A percentile compares a stretch with the other conserved stretches of the same genome.
Evolutionary conservation across 2,888 invertebrate genomes (phyloP).

Genomic region (Noctuana brunneofusca): DNA sequence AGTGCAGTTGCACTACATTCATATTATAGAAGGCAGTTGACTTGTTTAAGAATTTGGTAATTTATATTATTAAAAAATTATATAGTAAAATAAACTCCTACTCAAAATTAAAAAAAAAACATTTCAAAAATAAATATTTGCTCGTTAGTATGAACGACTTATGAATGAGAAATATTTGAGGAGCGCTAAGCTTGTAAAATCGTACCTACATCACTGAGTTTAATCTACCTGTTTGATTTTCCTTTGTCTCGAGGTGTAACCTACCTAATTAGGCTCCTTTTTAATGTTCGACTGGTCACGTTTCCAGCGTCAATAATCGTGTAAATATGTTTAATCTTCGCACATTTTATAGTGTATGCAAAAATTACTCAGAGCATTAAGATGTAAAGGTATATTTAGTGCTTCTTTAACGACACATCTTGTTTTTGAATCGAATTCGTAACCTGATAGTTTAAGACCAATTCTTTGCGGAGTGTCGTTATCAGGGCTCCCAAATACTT

Average conservation of each 20-base stretch:
- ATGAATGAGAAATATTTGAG: constrained; percentile 9
- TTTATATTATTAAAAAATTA: too few relatives aligned
- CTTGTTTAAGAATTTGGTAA: too few relatives aligned
- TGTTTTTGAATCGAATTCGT: constrained; percentile 36
- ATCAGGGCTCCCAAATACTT: constrained; percentile 42
- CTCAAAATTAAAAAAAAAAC: too few relatives aligned
- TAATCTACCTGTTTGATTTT: constrained; percentile 31
- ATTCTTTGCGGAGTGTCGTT: constrained; percentile 25
- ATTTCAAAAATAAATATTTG: background rate
- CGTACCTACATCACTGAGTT: constrained; percentile 25
- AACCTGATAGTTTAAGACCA: constrained; percentile 35
- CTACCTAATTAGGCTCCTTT: constrained; percentile 33
- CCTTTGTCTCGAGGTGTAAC: constrained; percentile 30
- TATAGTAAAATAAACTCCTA: too few relatives aligned
- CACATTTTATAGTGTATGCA: constrained; percentile 37
- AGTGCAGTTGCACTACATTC: too few relatives aligned
- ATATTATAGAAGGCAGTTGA: too few relatives aligned
- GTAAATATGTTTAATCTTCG: constrained; percentile 39
- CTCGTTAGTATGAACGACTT: background rate
- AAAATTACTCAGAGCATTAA: constrained; percentile 48
- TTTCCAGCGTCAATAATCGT: constrained; percentile 33
- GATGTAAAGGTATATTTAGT: constrained; percentile 51
- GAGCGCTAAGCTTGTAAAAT: constrained; percentile 19
- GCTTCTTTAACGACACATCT: constrained; percentile 48
- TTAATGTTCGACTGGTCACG: constrained; percentile 30